Evolutionary conservation across 2,113 vertebrate genomes (phyloP), one percentile per base, ranked within the genome.

Genomic region (Eurypyga helias): DNA sequence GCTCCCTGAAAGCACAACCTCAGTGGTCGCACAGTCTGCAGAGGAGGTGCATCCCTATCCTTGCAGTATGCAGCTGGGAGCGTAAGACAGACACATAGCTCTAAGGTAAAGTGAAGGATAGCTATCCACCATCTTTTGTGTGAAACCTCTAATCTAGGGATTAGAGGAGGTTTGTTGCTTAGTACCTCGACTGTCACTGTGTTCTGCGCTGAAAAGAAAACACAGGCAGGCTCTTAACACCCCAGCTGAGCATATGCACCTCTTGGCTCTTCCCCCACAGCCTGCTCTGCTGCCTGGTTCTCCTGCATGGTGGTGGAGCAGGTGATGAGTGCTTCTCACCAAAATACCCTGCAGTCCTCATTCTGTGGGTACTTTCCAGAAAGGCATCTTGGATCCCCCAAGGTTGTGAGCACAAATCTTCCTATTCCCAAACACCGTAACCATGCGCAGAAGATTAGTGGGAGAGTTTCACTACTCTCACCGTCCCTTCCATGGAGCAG

Each of bases 381-480:
- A 90, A 23, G 11, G 67, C n/a, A 34, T 1, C 33, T 70, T 46
- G 46, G 19, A 38, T 62, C 6, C 31, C 24, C 17, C n/a, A 45
- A 15, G 28, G 25, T 51, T 2, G 1, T 31, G 13, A 85, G 11
- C 14, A 13, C 21, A 88, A 41, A 64, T 33, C 34, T 60, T 73
- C 66, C 31, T 73, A 71, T 61, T 34, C 34, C 60, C 5, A 8
- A 51, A n/a, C 0, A 0, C 33, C 9, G 0, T 57, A 51, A 36
- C 17, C 41, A 6, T 0, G 0, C 19, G 23, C 10, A 41, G 25
- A 64, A 67, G 38, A 69, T 23, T 8, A 38, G 4, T 23, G 16
- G 14, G 19, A 20, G 55, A 43, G 23, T 28, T 41, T 60, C 65
- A 23, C 18, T 64, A 4, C 16, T 79, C 18, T 23, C 36, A 6